Conservation (phyloP, 2,888 invertebrate genomes). For the Meteorus cinctellus region DNA sequence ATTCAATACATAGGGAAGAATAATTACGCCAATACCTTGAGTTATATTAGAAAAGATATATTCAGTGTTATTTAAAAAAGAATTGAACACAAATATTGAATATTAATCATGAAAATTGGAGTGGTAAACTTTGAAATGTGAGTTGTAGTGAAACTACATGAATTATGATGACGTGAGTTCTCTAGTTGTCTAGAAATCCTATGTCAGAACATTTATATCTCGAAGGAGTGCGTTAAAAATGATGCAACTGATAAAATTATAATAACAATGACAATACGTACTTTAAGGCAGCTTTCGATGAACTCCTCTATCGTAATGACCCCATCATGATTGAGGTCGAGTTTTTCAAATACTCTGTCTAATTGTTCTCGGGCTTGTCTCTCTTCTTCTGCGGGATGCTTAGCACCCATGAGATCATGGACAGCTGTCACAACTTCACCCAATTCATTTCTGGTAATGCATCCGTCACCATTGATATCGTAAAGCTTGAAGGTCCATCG, state of each 20-base stretch:
- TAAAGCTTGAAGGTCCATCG: constrained; percentile 98
- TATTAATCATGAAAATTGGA: too few species aligned
- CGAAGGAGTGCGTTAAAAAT: neutral
- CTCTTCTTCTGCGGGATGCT: constrained; percentile 87
- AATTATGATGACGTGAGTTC: too few species aligned
- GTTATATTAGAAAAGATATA: too few species aligned
- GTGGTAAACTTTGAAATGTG: too few species aligned
- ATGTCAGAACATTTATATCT: too few species aligned
- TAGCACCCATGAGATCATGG: constrained; percentile 91
- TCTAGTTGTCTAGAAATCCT: too few species aligned
- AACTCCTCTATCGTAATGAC: constrained; percentile 97
- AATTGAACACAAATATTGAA: too few species aligned
- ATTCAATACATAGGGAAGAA: too few species aligned
- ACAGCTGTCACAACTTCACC: constrained; percentile 91
- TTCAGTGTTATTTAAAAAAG: too few species aligned
- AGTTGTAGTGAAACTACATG: too few species aligned
- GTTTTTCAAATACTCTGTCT: constrained; percentile 90
- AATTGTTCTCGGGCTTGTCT: constrained; percentile 90
- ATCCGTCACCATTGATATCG: constrained; percentile 96
- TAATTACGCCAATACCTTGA: too few species aligned
- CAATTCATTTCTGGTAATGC: constrained; percentile 92
- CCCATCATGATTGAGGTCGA: constrained; percentile 94
- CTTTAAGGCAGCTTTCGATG: constrained; percentile 94
- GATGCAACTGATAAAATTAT: neutral
- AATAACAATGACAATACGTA: constrained; percentile 59